Conservation (phyloP, 2,113 vertebrate species). For the Polypterus senegalus region DNA sequence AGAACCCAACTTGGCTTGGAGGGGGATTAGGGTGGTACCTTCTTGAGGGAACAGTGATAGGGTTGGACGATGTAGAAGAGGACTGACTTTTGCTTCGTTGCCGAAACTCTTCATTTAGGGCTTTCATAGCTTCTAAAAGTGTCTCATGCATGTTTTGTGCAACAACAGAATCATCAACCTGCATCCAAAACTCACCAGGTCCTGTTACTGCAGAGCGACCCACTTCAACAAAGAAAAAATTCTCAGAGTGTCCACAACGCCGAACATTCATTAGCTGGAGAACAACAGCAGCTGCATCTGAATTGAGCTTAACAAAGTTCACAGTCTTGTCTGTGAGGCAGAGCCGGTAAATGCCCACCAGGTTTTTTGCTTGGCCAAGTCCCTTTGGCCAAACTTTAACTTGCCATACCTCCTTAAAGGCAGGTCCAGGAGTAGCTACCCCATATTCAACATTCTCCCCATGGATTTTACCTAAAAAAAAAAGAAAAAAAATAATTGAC, state of each 20-base stretch:
- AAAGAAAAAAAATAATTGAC: not conserved
- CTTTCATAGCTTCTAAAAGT: conserved; percentile 64
- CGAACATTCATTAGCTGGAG: conserved; percentile 67
- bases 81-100: conserved; percentile 63
- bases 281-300: conserved; percentile 56
- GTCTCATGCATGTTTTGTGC: conserved; percentile 74
- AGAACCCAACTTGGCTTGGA: conserved; percentile 48
- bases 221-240: conserved; percentile 71
- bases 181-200: conserved; percentile 71
- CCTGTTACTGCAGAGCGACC: conserved; percentile 58
- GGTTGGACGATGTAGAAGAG: conserved; percentile 51
- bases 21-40: conserved; percentile 42
- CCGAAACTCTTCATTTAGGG: conserved; percentile 62
- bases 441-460: conserved; percentile 44
- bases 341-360: conserved; percentile 61
- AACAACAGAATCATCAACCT: conserved; percentile 60
- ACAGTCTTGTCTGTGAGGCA: conserved; percentile 62
- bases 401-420: conserved; percentile 72
- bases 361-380: conserved; percentile 55
- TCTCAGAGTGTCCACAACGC: conserved; percentile 62
- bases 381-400: conserved; percentile 69
- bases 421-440: conserved; percentile 43
- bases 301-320: conserved; percentile 60
- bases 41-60: conserved; percentile 53
- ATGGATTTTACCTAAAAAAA: conserved; percentile 43